Evolutionary conservation across 2,113 vertebrate species (phyloP), one percentile per base, ranked within the genome.

Genomic region (Lanius ludovicianus): DNA sequence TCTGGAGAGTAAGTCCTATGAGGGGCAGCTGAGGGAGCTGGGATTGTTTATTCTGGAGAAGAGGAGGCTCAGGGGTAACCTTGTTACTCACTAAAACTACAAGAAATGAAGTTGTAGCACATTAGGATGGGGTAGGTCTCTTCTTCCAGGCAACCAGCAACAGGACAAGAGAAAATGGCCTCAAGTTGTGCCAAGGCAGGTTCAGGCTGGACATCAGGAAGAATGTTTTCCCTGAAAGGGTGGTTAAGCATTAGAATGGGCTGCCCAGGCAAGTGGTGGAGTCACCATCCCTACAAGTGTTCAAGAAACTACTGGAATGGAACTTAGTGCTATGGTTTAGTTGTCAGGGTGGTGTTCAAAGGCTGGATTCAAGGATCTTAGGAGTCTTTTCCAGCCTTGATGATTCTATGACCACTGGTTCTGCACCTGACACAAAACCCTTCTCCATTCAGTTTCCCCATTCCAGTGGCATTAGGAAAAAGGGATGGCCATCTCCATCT

Each of bases 401-500:
- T 31, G 35, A 47, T 31, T 55, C 41, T 13, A 8, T 20, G 25
- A 44, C 39, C 0, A 0, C 39, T 62, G 30, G 22, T 47, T 74
- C 85, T 78, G 44, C 59, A 57, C 35, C 57, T 64, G 69, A 79
- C 47, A 78, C 46, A 81, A 83, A 13, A 11, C 14, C 28, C 35
- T 84, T 88, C 52, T 81, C 55, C 22, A 25, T 18, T n/a, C 44
- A 41, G 24, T n/a, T 77, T 87, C n/a, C 28, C 35, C 37, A 74
- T 20, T 46, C 44, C 28, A 67, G 79, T 8, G 6, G 4, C 33
- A 35, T 44, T 59, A 88, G 46, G 71, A 22, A 57, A 92, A 89
- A 70, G 13, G 24, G 27, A 91, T 8, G 27, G 65, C 37, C 35
- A 70, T 33, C 35, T 93, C 69, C 28, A 15, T 74, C 71, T 69